Evolutionary conservation across 2,113 vertebrate genomes (phyloP).

Genomic region (Leucopsar rothschildi): DNA sequence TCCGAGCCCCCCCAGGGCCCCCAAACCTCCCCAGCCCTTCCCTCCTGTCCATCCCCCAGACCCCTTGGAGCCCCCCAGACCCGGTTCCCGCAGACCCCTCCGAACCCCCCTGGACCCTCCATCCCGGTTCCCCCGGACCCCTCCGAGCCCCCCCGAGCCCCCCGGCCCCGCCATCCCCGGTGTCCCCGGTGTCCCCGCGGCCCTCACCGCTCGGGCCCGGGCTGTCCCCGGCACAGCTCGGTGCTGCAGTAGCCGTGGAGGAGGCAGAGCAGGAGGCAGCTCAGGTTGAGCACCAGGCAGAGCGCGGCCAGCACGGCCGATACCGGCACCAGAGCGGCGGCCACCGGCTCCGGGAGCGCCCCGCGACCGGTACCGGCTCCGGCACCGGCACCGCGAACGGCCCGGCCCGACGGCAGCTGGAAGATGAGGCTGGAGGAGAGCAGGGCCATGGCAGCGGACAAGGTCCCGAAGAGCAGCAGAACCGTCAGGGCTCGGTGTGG

Average conservation of each 20-base stretch:
- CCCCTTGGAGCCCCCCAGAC: no score
- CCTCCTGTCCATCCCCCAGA: no score
- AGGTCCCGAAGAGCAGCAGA: slow-evolving; percentile 76
- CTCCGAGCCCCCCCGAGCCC: no score
- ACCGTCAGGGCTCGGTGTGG: slow-evolving; percentile 78
- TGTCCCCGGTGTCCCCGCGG: no score
- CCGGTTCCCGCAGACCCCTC: no score
- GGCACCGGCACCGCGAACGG: neutral
- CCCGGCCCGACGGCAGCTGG: slow-evolving; percentile 79
- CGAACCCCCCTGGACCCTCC: no score
- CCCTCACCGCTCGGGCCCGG: slow-evolving; percentile 78
- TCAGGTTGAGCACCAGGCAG: slow-evolving; percentile 81
- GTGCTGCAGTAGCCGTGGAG: slow-evolving; percentile 83
- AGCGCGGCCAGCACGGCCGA: slow-evolving; percentile 81
- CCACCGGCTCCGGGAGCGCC: slow-evolving; percentile 60
- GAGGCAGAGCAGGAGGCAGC: slow-evolving; percentile 80
- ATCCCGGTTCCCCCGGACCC: no score
- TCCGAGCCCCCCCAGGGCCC: neutral
- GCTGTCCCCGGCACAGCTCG: slow-evolving; percentile 78
- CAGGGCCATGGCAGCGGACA: slow-evolving; percentile 82
- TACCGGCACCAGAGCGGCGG: slow-evolving; percentile 74
- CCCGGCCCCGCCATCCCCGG: neutral
- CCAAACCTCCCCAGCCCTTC: no score
- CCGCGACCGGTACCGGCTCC: neutral
- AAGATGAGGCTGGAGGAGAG: slow-evolving; percentile 85